These are phyloP conservation scores for Merops nubicus DNA, from an alignment of 2,113 vertebrate genomes.

Conservation along the genomic window DNA sequence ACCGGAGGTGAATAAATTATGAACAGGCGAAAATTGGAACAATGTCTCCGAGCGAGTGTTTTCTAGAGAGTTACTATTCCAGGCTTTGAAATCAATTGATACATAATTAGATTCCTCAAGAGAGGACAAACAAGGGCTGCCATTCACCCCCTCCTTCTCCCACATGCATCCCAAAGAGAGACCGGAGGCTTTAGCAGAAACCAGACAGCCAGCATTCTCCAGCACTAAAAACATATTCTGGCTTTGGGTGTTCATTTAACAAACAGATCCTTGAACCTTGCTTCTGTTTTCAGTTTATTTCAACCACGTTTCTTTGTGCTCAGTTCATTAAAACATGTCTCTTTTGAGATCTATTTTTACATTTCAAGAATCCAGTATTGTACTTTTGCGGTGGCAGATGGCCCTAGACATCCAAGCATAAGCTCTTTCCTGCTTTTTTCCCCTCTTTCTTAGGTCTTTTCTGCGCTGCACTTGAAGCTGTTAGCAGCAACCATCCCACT, in stretches of 20 bases:
- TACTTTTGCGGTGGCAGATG: slow-evolving; percentile 72
- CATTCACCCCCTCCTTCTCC: slow-evolving; percentile 73
- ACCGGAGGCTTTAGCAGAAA: slow-evolving; percentile 67
- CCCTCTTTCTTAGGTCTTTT: slow-evolving; percentile 32
- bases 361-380: slow-evolving; percentile 75
- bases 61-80: slow-evolving; percentile 72
- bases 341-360: slow-evolving; percentile 75
- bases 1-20: slow-evolving; percentile 68
- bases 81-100: slow-evolving; percentile 76
- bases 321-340: slow-evolving; percentile 76
- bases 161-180: slow-evolving; percentile 72
- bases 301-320: slow-evolving; percentile 69
- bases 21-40: slow-evolving; percentile 55
- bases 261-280: slow-evolving; percentile 78
- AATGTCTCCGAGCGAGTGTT: slow-evolving; percentile 63
- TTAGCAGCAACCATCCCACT: background rate
- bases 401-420: slow-evolving; percentile 65
- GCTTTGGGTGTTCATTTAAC: slow-evolving; percentile 78
- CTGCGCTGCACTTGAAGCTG: background rate
- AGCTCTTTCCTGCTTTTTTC: slow-evolving; percentile 56
- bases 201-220: slow-evolving; percentile 76
- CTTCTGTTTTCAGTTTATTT: slow-evolving; percentile 77
- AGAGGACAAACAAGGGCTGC: slow-evolving; percentile 73
- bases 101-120: slow-evolving; percentile 77
- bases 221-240: slow-evolving; percentile 77